These are phyloP conservation scores for Polydrusus cervinus DNA, from an alignment of 2,888 invertebrate species.

Conservation along the genomic window DNA sequence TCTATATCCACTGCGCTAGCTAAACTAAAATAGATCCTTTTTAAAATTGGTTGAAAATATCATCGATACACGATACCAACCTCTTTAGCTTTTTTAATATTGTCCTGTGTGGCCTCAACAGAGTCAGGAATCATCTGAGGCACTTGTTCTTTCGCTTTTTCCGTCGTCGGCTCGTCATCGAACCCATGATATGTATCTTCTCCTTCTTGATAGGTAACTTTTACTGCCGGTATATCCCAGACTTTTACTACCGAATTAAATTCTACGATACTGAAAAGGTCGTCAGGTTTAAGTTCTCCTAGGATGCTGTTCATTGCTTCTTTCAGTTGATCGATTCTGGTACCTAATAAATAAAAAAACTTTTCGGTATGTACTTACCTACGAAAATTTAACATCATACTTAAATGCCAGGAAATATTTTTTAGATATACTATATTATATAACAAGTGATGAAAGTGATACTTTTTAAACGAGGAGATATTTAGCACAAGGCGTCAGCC, in stretches of 20 bases:
- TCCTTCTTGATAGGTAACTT: conserved; percentile 63
- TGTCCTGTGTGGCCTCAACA: conserved; percentile 73
- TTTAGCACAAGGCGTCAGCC: too few relatives aligned
- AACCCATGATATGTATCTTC: conserved; percentile 38
- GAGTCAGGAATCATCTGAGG: conserved; percentile 71
- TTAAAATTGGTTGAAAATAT: too few relatives aligned
- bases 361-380: too few relatives aligned
- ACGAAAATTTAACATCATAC: too few relatives aligned
- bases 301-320: conserved; percentile 81
- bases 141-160: conserved; percentile 1
- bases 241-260: conserved; percentile 75
- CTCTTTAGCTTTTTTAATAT: conserved; percentile 77
- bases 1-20: too few relatives aligned
- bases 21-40: too few relatives aligned
- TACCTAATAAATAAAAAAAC: conserved; percentile 61
- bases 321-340: conserved; percentile 79
- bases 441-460: too few relatives aligned
- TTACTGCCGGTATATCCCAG: conserved; percentile 72
- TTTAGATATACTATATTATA: too few relatives aligned
- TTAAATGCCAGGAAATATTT: too few relatives aligned
- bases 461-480: too few relatives aligned
- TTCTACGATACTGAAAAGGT: conserved; percentile 80
- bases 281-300: conserved; percentile 76
- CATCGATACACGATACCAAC: conserved; percentile 21
- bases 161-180: not conserved